These are phyloP conservation scores for Holacanthella duospinosa DNA, from an alignment of 2,888 invertebrate species.

Conservation along the genomic window DNA sequence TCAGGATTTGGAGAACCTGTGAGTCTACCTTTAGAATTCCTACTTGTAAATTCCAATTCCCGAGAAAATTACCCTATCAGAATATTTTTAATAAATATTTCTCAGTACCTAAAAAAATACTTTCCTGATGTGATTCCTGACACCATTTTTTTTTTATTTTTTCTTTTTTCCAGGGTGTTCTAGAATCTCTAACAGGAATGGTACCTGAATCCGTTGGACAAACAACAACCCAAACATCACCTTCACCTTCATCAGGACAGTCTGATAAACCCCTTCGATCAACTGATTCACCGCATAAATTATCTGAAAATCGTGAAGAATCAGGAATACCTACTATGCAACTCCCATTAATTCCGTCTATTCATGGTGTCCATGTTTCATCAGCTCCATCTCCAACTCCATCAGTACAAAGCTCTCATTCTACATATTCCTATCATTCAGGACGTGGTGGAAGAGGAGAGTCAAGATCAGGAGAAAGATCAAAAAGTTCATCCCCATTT, in stretches of 20 bases:
- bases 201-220: slow-evolving; percentile 34
- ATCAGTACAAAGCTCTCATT: slow-evolving; percentile 34
- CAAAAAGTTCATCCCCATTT: slow-evolving; percentile 33
- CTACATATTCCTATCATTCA: not conserved
- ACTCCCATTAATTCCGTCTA: slow-evolving; percentile 3
- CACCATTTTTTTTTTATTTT: not conserved
- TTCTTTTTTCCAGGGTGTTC: slow-evolving; percentile 30
- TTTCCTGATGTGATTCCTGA: not conserved
- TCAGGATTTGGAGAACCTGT: slow-evolving; percentile 38
- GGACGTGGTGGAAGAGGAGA: not conserved
- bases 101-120: no score
- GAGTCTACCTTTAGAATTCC: slow-evolving; percentile 15
- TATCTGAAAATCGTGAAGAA: not conserved
- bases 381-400: slow-evolving; percentile 35
- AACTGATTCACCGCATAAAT: not conserved
- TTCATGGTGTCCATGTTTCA: slow-evolving; percentile 27
- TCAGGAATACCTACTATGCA: slow-evolving; percentile 7
- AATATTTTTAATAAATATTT: not conserved
- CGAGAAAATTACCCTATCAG: not conserved
- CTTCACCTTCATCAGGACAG: slow-evolving; percentile 21
- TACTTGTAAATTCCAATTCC: no score
- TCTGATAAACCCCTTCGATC: not conserved
- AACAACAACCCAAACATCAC: slow-evolving; percentile 20
- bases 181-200: slow-evolving; percentile 38
- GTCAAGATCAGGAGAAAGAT: slow-evolving; percentile 14